A percentile compares a stretch with the other conserved stretches of the same genome.
These are phyloP conservation scores for Cacoxenus indagator DNA, from an alignment of 2,888 invertebrate genomes.

Conservation along the genomic window DNA sequence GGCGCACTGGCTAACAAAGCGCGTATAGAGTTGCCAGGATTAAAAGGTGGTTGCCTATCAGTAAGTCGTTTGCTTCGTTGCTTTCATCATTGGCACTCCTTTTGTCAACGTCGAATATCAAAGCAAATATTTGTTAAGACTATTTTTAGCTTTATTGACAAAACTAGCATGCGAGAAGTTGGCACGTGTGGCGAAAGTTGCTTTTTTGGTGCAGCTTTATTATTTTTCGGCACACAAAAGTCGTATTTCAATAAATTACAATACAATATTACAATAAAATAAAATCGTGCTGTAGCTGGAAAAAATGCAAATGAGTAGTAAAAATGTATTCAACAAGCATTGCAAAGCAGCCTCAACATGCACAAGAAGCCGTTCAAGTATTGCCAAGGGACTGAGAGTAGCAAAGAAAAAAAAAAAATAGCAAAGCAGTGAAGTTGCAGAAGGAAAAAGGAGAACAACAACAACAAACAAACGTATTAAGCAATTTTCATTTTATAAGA, in stretches of 20 bases:
- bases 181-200: neutral
- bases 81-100: neutral
- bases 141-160: constrained; percentile 20
- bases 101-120: neutral
- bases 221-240: neutral
- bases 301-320: neutral
- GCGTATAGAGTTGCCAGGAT: neutral
- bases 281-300: neutral
- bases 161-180: constrained; percentile 4
- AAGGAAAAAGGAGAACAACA: neutral
- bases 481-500: neutral
- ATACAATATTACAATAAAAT: neutral
- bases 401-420: neutral
- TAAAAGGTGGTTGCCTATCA: neutral
- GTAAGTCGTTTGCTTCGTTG: neutral
- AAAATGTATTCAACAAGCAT: neutral
- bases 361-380: neutral
- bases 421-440: neutral
- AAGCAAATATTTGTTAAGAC: neutral
- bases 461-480: neutral
- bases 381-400: neutral
- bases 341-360: neutral
- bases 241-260: neutral
- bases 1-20: neutral
- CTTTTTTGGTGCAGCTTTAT: neutral